These are phyloP conservation scores for Azorinus chamasolen DNA, from an alignment of 2,888 invertebrate species.

Conservation along the genomic window DNA sequence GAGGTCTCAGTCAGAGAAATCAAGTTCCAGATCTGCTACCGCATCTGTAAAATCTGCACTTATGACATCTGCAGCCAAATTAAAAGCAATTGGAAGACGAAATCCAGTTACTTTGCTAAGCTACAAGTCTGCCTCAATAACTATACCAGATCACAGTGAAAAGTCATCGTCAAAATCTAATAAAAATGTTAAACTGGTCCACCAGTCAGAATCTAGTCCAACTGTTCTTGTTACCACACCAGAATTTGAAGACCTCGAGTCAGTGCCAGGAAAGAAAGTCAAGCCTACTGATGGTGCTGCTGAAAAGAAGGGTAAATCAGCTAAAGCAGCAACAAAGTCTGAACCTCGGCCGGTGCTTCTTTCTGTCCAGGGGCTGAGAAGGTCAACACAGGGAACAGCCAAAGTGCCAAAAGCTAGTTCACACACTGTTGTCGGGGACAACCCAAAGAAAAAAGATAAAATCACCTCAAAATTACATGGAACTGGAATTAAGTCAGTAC, in stretches of 20 bases:
- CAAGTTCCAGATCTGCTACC: constrained; percentile 10
- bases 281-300: constrained; percentile 6
- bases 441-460: constrained; percentile 12
- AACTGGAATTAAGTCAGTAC: constrained; percentile 8
- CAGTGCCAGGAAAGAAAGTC: neutral
- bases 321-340: constrained; percentile 2
- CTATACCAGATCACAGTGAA: constrained; percentile 44
- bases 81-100: constrained; percentile 54
- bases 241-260: neutral
- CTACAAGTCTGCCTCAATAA: constrained; percentile 57
- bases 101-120: constrained; percentile 59
- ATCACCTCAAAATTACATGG: neutral
- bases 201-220: constrained; percentile 59
- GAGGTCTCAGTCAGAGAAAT: constrained; percentile 20
- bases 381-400: constrained; percentile 8
- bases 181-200: constrained; percentile 18
- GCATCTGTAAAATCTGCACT: constrained; percentile 52
- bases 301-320: constrained; percentile 2
- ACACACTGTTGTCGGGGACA: constrained; percentile 5
- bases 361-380: constrained; percentile 27
- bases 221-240: constrained; percentile 32
- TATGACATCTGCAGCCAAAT: constrained; percentile 58
- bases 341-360: constrained; percentile 5
- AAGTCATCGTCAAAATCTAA: constrained; percentile 18
- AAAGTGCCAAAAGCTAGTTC: neutral